Conservation (phyloP, 2,888 invertebrate species). For the Physocephala rufipes region DNA sequence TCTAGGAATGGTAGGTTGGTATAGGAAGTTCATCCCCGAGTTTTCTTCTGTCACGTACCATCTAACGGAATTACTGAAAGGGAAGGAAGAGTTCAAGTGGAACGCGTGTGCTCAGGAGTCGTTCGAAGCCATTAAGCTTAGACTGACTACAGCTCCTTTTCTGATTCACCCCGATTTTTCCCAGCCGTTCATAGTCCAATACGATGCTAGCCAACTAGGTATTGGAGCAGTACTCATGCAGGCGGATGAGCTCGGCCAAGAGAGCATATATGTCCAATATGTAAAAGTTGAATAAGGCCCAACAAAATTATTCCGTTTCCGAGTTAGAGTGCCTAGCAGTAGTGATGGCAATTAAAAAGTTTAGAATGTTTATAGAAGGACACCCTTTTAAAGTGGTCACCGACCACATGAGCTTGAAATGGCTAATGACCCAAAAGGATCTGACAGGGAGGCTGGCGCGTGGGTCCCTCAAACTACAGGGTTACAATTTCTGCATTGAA, state of each 20-base stretch:
- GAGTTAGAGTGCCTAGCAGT: slow-evolving; percentile 33
- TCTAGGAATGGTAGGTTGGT: slow-evolving; percentile 37
- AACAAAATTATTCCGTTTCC: slow-evolving; percentile 21
- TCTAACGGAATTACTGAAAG: slow-evolving; percentile 27
- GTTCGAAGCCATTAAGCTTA: background rate
- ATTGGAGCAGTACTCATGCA: slow-evolving; percentile 35
- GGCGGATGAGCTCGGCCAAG: slow-evolving; percentile 25
- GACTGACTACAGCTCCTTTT: slow-evolving; percentile 31
- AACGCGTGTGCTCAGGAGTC: background rate
- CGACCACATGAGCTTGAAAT: slow-evolving; percentile 26
- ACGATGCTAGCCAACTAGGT: slow-evolving; percentile 30
- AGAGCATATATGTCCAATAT: slow-evolving; percentile 40
- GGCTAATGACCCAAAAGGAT: slow-evolving; percentile 26
- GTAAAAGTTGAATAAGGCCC: slow-evolving; percentile 37
- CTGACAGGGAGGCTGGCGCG: slow-evolving; percentile 22
- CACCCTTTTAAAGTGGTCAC: slow-evolving; percentile 26
- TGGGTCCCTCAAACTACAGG: slow-evolving; percentile 23
- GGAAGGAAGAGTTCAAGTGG: background rate
- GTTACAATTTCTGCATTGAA: slow-evolving; percentile 3
- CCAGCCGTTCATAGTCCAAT: slow-evolving; percentile 28
- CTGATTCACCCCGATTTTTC: slow-evolving; percentile 32
- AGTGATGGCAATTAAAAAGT: slow-evolving; percentile 27
- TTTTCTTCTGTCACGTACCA: slow-evolving; percentile 29
- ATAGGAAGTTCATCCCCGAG: slow-evolving; percentile 24
- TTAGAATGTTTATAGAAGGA: slow-evolving; percentile 21